phyloP scores from a whole-genome alignment of 2,888 invertebrate species.

The Mechanitis messenoides region DNA sequence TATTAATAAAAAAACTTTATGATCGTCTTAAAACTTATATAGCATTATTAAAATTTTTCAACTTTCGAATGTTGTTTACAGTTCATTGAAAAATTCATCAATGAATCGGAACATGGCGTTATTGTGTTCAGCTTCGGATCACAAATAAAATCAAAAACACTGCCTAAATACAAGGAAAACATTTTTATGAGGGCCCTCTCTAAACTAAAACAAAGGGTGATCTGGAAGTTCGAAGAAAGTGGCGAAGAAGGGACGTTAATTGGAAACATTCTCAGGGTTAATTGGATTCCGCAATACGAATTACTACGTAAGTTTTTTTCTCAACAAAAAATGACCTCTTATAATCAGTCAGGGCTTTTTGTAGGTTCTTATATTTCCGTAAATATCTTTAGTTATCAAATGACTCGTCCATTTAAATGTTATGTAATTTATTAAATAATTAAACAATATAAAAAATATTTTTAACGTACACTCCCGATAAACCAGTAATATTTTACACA shows the following conservation, averaged over 20 bases:
- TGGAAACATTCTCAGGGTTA: conserved; percentile 76
- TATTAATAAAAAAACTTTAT: not conserved
- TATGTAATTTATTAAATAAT: no score
- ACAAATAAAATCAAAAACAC: conserved; percentile 81
- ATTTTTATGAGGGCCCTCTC: conserved; percentile 79
- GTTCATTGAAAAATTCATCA: conserved; percentile 80
- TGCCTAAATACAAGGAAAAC: conserved; percentile 78
- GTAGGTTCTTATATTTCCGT: no score
- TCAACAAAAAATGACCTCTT: no score
- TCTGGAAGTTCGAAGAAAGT: conserved; percentile 87
- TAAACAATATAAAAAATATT: no score
- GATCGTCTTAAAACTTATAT: not conserved
- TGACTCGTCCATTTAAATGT: no score
- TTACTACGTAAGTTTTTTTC: conserved; percentile 78
- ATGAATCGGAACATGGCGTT: conserved; percentile 81
- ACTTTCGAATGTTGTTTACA: conserved; percentile 46
- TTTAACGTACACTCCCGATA: no score
- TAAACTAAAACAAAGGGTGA: conserved; percentile 80
- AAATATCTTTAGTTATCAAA: no score
- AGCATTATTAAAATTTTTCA: not conserved
- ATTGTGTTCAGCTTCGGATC: conserved; percentile 88
- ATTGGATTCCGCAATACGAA: conserved; percentile 85
- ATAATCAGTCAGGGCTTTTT: no score
- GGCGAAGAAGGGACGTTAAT: conserved; percentile 54
- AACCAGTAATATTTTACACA: no score